These are phyloP conservation scores for Dolichopus griseipennis DNA, from an alignment of 2,888 invertebrate species.

Conservation along the genomic window DNA sequence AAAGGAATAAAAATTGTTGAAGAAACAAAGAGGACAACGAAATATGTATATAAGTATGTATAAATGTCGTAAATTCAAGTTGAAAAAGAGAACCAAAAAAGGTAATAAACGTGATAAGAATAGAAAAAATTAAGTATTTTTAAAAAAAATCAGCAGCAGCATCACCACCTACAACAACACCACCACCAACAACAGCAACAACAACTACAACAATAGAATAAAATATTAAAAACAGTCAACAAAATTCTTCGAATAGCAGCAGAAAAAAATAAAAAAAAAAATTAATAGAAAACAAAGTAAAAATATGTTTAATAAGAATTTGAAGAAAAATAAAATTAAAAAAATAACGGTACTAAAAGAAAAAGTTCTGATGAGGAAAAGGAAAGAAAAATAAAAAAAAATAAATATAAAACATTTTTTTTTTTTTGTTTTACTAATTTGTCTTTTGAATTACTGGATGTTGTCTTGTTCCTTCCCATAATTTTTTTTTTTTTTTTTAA, in stretches of 20 bases:
- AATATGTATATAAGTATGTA: not conserved
- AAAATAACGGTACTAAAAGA: not conserved
- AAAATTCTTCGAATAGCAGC: not conserved
- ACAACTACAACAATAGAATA: no score
- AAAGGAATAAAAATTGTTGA: not conserved
- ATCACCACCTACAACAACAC: no score
- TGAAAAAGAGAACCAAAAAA: not conserved
- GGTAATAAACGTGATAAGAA: conserved; percentile 6
- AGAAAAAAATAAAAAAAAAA: not conserved
- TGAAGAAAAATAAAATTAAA: not conserved
- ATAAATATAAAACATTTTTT: no score
- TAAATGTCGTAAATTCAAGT: not conserved
- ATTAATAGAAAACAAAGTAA: no score
- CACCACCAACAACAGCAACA: no score
- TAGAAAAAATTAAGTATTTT: not conserved
- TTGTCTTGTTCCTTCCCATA: no score
- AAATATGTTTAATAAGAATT: conserved; percentile 3
- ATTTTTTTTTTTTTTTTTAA: no score
- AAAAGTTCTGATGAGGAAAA: not conserved
- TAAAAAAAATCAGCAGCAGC: no score
- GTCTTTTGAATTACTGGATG: no score
- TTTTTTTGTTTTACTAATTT: not conserved
- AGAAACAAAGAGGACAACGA: not conserved
- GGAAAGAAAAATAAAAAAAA: not conserved
- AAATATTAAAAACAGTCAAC: not conserved